Conservation (phyloP, 2,113 vertebrate species). For the Muntiacus reevesi region DNA sequence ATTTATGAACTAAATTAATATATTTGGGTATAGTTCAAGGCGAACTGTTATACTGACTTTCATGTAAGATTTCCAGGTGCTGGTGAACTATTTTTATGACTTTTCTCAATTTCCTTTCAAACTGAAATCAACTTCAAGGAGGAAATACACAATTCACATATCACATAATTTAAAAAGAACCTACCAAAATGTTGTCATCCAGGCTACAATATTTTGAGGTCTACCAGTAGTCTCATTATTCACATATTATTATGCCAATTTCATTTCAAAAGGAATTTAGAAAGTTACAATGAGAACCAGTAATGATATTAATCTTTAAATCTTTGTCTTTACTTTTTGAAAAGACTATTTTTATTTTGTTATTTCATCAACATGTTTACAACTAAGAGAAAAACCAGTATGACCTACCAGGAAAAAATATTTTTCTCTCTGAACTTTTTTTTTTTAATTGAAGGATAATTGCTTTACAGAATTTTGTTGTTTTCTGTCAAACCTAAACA, state of each 20-base stretch:
- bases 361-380: background rate
- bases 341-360: background rate
- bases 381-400: background rate
- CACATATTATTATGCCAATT: background rate
- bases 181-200: background rate
- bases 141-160: background rate
- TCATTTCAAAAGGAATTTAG: background rate
- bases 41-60: constrained; percentile 10
- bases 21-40: constrained; percentile 19
- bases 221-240: background rate
- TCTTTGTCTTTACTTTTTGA: background rate
- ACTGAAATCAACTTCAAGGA: background rate
- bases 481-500: background rate
- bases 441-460: background rate
- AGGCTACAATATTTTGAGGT: background rate
- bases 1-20: constrained; percentile 60
- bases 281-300: background rate
- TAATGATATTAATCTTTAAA: background rate
- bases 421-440: background rate
- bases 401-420: background rate
- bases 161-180: background rate
- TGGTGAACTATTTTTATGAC: background rate
- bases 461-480: background rate
- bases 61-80: background rate
- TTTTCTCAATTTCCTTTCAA: background rate